Conservation (phyloP, 2,113 vertebrate genomes). For the Todiramphus saurophagus region DNA sequence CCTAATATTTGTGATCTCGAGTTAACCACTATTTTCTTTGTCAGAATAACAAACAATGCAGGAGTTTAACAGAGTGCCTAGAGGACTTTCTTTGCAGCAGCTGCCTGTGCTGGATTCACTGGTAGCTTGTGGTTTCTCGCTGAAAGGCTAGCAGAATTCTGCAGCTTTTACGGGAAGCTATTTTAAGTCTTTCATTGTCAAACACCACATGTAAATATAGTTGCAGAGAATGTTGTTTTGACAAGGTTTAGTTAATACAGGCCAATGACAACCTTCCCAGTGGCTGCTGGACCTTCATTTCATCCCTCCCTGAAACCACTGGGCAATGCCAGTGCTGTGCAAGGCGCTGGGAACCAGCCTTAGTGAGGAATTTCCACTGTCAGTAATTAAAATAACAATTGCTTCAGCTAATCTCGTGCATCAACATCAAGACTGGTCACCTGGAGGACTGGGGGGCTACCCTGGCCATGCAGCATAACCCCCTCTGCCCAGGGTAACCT, state of each 20-base stretch:
- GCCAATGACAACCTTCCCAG: background rate
- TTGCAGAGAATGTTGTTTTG: background rate
- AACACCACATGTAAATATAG: background rate
- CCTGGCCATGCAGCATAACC: background rate
- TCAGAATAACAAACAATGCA: background rate
- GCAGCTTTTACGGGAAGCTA: background rate
- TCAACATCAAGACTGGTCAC: background rate
- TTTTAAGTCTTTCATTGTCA: background rate
- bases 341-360: too few relatives aligned
- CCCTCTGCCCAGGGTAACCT: background rate
- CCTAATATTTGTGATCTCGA: background rate
- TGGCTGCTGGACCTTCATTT: background rate
- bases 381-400: too few relatives aligned
- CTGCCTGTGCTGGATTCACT: background rate
- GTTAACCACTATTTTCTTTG: background rate
- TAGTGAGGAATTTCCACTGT: too few relatives aligned
- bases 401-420: background rate
- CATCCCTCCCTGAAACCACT: too few relatives aligned
- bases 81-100: background rate
- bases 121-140: background rate
- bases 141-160: background rate
- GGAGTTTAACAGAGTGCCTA: background rate
- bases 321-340: fast-evolving
- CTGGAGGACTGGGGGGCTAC: background rate
- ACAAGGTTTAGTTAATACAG: background rate